Evolutionary conservation across 2,113 vertebrate species (phyloP).

Genomic region (Polypterus senegalus): DNA sequence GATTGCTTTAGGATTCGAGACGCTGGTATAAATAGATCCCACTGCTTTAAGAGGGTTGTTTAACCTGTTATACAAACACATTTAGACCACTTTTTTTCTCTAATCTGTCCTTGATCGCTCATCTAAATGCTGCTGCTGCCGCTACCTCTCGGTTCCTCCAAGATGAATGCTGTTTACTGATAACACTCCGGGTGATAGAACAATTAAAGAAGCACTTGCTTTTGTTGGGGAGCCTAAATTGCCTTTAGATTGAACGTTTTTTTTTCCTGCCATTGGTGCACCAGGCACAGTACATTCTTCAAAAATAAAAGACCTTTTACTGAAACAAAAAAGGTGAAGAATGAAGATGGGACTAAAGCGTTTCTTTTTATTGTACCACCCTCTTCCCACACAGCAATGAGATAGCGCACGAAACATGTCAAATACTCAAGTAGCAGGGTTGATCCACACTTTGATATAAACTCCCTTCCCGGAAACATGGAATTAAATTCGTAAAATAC

Average conservation of each 20-base stretch:
- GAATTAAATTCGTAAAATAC: no score
- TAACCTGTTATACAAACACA: slow-evolving; percentile 66
- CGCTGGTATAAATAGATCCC: slow-evolving; percentile 49
- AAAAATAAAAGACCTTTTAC: not conserved
- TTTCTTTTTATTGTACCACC: no score
- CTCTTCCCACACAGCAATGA: no score
- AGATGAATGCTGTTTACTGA: slow-evolving; percentile 38
- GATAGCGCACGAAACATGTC: no score
- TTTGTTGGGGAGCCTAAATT: slow-evolving; percentile 33
- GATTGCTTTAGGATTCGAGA: slow-evolving; percentile 27
- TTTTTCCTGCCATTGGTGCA: slow-evolving; percentile 18
- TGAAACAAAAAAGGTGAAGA: no score
- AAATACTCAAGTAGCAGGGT: no score
- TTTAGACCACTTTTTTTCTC: slow-evolving; percentile 58
- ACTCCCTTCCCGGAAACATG: no score
- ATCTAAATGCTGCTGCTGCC: slow-evolving; percentile 59
- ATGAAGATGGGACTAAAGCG: no score
- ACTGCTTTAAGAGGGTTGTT: slow-evolving; percentile 49
- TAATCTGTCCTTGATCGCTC: slow-evolving; percentile 82
- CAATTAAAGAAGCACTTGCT: slow-evolving; percentile 37
- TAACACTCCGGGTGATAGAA: slow-evolving; percentile 36
- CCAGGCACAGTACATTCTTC: slow-evolving; percentile 14
- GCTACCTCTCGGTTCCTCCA: slow-evolving; percentile 45
- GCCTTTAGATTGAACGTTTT: slow-evolving; percentile 31
- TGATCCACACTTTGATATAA: no score